Percentiles rank a stretch among this genome's conserved stretches.
phyloP scores from a whole-genome alignment of 2,888 invertebrate genomes.

The Papilio protenor region DNA sequence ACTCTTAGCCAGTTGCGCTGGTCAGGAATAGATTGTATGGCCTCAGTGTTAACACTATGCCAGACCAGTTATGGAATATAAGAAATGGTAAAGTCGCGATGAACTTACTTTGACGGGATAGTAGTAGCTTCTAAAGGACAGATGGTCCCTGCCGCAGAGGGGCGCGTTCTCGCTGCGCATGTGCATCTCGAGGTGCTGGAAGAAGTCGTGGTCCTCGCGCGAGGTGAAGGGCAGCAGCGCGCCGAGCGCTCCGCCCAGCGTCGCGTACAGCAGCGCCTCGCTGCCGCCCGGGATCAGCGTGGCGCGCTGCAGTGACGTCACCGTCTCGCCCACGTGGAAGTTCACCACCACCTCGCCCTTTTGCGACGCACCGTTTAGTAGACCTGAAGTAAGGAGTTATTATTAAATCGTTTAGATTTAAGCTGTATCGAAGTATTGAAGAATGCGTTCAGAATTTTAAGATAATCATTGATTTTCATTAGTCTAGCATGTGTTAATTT shows the following conservation, averaged over 20 bases:
- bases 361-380: constrained; percentile 98
- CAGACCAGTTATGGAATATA: neutral
- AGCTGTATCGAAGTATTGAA: neutral
- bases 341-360: constrained; percentile 97
- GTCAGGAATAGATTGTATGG: no score
- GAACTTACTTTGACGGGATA: constrained; percentile 95
- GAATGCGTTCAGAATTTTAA: constrained; percentile 59
- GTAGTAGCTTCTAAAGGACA: constrained; percentile 98
- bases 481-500: constrained; percentile 83
- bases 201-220: constrained; percentile 99
- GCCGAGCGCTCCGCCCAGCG: constrained; percentile 96
- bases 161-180: constrained; percentile 99
- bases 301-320: constrained; percentile 97
- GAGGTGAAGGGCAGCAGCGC: constrained; percentile 97
- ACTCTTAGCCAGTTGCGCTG: no score
- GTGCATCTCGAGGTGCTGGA: constrained; percentile 99
- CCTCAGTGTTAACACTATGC: neutral
- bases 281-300: constrained; percentile 99
- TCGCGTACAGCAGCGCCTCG: constrained; percentile 98
- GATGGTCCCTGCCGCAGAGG: constrained; percentile 98
- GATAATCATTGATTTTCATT: constrained; percentile 79
- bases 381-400: constrained; percentile 79
- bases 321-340: constrained; percentile 98
- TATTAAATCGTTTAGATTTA: neutral
- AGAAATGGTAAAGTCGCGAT: neutral